These are phyloP conservation scores for Drosophila navojoa DNA, from an alignment of 1,140 invertebrate genomes.

Conservation along the genomic window DNA sequence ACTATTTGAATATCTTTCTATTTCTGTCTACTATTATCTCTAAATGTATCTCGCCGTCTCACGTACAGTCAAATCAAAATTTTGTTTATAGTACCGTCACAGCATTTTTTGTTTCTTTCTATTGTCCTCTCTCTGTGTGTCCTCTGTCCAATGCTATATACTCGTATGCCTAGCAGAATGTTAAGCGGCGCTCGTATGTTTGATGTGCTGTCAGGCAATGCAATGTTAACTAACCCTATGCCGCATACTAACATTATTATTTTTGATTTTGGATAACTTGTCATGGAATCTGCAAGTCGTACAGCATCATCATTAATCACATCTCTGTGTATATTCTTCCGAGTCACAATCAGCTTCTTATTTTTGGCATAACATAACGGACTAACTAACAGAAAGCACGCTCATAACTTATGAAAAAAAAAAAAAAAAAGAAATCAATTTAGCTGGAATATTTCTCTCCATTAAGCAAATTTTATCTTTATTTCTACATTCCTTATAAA, in stretches of 20 bases:
- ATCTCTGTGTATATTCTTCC: conserved; percentile 77
- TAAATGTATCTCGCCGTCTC: conserved; percentile 40
- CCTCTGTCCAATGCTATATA: conserved; percentile 19
- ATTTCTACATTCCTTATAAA: conserved; percentile 18
- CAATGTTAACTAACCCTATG: conserved; percentile 55
- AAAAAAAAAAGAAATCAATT: neutral
- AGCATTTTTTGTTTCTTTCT: conserved; percentile 25
- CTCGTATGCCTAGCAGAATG: conserved; percentile 41
- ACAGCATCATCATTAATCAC: conserved; percentile 61
- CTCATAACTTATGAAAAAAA: conserved; percentile 53
- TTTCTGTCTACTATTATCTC: conserved; percentile 38
- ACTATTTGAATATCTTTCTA: conserved; percentile 16
- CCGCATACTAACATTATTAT: conserved; percentile 57
- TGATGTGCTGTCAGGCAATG: conserved; percentile 47
- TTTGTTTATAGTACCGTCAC: conserved; percentile 49
- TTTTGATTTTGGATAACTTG: conserved; percentile 45
- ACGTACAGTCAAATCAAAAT: conserved; percentile 58
- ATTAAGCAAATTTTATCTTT: conserved; percentile 33
- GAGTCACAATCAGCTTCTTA: conserved; percentile 46
- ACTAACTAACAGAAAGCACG: conserved; percentile 58
- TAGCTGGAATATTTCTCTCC: conserved; percentile 19
- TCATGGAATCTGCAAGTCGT: conserved; percentile 57
- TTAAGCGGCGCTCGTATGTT: conserved; percentile 48
- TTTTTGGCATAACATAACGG: conserved; percentile 58
- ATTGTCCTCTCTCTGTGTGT: conserved; percentile 36